Base-by-base conservation (phyloP, 2,888 invertebrate species). In the Penaeus monodon region DNA sequence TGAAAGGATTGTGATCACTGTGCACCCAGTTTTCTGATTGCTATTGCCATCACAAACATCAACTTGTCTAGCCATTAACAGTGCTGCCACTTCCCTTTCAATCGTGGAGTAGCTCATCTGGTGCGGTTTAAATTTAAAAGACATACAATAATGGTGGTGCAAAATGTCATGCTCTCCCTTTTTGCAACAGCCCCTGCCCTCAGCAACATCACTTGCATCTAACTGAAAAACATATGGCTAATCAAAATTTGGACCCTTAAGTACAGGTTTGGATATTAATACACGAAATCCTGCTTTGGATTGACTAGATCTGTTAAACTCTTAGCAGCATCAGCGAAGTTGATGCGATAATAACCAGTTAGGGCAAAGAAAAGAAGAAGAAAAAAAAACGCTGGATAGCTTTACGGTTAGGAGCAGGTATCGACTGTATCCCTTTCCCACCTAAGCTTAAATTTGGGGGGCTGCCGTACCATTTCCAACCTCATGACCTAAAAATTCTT, bases 41-140 rank as follows among this genome's bases (percentile, higher is more conserved):
- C 6, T 57, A 2, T 57, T 64, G 6, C 44, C n/a, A 17, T 78
- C 14, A 63, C 80, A 79, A 76, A 27, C 65, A 6, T 78, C 27
- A 85, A 85, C 57, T 79, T 85, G n/a, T 79, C n/a, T 24, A 3
- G 78, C 85, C 22, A 78, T 57, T 44, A 85, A 20, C 14, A 85
- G 44, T 27, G 85, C 85, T 49, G 79, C 27, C 29, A 49, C 77
- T 57, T 85, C 79, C 49, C 6, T 63, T 27, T 80, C 85, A 24
- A 85, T 65, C 8, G 81, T 81, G n/a, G 76, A 74, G 8, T 81
- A 83, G n/a, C 14, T 1, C 24, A 63, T 33, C 29, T 86, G 81
- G 8, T 70, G 33, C 1, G 14, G 10, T 27, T 79, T 38, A 0
- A 88, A 49, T 17, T 88, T 88, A 4, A 27, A 10, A 22, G 68